Evolutionary conservation across 2,797 vertebrate genomes (phyloP).

Genomic region (Betta splendens): DNA sequence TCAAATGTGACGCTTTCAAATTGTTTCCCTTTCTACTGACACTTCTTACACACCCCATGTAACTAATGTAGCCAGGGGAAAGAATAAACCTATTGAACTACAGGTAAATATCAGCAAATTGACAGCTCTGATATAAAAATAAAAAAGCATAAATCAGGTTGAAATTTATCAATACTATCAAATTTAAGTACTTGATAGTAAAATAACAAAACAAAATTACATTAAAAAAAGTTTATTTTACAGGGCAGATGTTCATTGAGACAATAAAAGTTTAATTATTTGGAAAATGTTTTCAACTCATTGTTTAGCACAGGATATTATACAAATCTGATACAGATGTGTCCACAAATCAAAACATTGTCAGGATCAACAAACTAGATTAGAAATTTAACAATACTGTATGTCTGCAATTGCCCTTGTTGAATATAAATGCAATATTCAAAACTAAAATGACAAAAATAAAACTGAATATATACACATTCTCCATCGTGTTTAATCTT

Average conservation of each 20-base stretch:
- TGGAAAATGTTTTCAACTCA: neutral
- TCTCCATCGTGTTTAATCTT: slow-evolving; percentile 80
- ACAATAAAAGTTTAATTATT: neutral
- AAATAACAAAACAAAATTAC: neutral
- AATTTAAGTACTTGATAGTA: no score
- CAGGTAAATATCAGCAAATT: no score
- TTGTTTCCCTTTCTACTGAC: no score
- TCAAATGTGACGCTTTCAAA: no score
- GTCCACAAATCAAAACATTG: slow-evolving; percentile 8
- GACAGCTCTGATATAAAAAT: no score
- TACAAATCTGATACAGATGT: slow-evolving; percentile 23
- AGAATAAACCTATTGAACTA: no score
- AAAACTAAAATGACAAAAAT: slow-evolving; percentile 46
- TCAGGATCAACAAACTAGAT: neutral
- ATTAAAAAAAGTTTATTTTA: slow-evolving; percentile 31
- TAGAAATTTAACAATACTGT: neutral
- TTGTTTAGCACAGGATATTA: neutral
- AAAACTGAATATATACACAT: slow-evolving; percentile 61
- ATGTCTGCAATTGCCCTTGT: neutral
- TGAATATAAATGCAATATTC: slow-evolving; percentile 34
- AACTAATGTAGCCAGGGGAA: no score
- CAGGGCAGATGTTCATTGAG: slow-evolving; percentile 5
- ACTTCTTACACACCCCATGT: no score
- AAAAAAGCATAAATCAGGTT: no score
- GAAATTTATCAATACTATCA: no score